Percentiles rank a stretch among this genome's conserved stretches.
Conservation (phyloP, 2,113 vertebrate genomes). For the Eira barbara region DNA sequence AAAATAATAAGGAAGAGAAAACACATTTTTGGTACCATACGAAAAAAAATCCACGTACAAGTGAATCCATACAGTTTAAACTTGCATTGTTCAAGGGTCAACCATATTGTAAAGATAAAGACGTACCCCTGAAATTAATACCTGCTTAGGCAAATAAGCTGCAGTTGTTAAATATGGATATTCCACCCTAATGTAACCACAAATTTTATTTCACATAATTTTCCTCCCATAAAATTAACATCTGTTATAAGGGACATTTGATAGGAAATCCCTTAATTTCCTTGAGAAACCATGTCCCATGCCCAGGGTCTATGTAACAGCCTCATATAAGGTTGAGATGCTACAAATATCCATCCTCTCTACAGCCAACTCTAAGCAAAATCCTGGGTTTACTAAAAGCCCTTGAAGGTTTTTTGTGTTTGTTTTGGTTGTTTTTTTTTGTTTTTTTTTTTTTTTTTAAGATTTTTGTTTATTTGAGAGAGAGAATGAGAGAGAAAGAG, state of each 20-base stretch:
- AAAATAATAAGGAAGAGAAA: neutral
- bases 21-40: neutral
- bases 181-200: neutral
- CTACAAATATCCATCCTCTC: neutral
- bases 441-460: too few relatives aligned
- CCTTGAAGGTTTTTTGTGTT: constrained; percentile 1
- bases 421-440: too few relatives aligned
- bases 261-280: constrained; percentile 55
- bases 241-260: constrained; percentile 33
- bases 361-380: constrained; percentile 39
- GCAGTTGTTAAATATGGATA: neutral
- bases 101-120: neutral
- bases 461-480: too few relatives aligned
- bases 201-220: constrained; percentile 10
- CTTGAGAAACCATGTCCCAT: constrained; percentile 37
- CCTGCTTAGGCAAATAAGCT: constrained; percentile 15
- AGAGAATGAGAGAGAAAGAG: too few relatives aligned
- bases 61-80: neutral
- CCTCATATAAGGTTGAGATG: neutral
- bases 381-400: constrained; percentile 32
- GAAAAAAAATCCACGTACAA: neutral
- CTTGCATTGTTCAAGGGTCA: neutral
- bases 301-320: neutral
- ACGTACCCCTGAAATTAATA: constrained; percentile 26
- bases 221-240: constrained; percentile 20